Evolutionary conservation across 2,797 vertebrate genomes (phyloP), one percentile per base, ranked within the genome.

Genomic region (Poliocrania exsul): DNA sequence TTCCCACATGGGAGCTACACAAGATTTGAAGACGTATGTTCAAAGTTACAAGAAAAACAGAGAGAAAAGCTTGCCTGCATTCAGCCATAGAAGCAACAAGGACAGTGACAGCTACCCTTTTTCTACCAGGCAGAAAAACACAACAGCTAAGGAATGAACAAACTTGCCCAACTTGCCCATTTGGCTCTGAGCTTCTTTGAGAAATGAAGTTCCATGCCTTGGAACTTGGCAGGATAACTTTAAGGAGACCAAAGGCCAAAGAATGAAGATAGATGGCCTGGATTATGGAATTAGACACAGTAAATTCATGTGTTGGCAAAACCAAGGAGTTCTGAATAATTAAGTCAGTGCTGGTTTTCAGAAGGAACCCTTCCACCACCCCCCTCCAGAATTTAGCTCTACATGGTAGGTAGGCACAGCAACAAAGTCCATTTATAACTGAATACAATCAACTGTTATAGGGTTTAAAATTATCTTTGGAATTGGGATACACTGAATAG

Each of bases 1-100:
- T 56, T 61, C 14, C 33, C 40, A n/a, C 1, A 0, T 1, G 1
- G 56, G 8, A 67, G 12, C 8, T 31, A 65, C 5, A 2, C 5
- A 38, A 38, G 7, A 90, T 23, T 35, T 44, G 9, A 26, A 70
- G 13, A 42, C 13, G 5, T 46, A 1, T 5, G 21, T 56, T 57
- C 14, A 1, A 61, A 69, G 14, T 44, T 12, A 40, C n/a, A 78
- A 16, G n/a, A 50, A 61, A 61, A 61, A 2, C 19, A 23, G 24
- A 47, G 4, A 35, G 3, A 13, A 21, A 82, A 56, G 25, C 17
- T 67, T 31, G 29, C 29, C 18, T 3, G 3, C 25, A 19, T 35
- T 88, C 57, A 81, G 61, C 13, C 13, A 47, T 47, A 62, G 18
- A 28, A 54, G 16, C 4, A 50, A 21, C 6, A 16, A 11, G 15